Conservation (phyloP, 1,140 invertebrate species). For the Elymnias hypermnestra region DNA sequence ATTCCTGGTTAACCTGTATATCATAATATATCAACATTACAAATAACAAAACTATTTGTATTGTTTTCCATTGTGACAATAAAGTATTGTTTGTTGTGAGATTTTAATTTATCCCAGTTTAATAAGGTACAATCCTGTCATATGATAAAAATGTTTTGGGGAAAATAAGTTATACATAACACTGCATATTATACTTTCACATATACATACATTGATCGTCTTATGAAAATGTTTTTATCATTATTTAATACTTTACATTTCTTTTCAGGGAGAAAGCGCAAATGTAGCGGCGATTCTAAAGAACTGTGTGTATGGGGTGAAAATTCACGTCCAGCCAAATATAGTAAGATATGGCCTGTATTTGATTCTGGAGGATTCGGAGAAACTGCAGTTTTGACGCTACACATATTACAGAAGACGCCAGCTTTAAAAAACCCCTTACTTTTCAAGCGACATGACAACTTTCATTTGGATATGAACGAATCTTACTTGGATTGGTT, state of each 20-base stretch:
- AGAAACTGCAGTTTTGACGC: slow-evolving; percentile 39
- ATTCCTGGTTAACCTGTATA: too few species aligned
- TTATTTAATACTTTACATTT: not conserved
- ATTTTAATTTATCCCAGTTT: too few species aligned
- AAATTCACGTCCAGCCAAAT: slow-evolving; percentile 48
- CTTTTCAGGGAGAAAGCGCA: slow-evolving; percentile 66
- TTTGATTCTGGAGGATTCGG: slow-evolving; percentile 73
- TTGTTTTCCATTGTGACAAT: too few species aligned
- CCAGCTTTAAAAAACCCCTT: slow-evolving; percentile 38
- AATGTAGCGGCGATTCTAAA: slow-evolving; percentile 43
- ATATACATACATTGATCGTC: not conserved
- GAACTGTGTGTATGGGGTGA: slow-evolving; percentile 52
- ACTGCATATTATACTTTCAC: slow-evolving; percentile 3
- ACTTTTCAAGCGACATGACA: slow-evolving; percentile 33
- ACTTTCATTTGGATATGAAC: slow-evolving; percentile 26
- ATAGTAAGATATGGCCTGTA: slow-evolving; percentile 68
- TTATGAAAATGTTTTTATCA: not conserved
- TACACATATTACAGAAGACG: slow-evolving; percentile 42
- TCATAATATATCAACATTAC: too few species aligned
- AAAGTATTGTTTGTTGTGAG: too few species aligned
- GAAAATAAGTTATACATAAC: too few species aligned
- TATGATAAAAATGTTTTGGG: too few species aligned
- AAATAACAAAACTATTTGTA: too few species aligned
- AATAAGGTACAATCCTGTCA: too few species aligned
- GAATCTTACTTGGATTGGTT: slow-evolving; percentile 40